phyloP scores from a whole-genome alignment of 2,888 invertebrate genomes.

The Lasius platythorax region DNA sequence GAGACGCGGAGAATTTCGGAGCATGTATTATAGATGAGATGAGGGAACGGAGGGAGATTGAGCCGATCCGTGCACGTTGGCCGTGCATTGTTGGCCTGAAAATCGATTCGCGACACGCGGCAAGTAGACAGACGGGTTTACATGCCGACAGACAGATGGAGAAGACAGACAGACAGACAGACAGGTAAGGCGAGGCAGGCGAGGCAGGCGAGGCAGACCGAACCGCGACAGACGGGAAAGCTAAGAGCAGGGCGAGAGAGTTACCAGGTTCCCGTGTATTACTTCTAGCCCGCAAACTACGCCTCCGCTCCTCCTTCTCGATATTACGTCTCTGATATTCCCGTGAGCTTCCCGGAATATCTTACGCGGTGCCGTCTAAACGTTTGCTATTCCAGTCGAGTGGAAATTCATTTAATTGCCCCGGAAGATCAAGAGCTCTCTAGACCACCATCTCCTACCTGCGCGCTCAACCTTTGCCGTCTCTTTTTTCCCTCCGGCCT shows the following conservation, averaged over 20 bases:
- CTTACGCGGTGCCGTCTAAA: conserved; percentile 77
- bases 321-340: conserved; percentile 77
- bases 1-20: conserved; percentile 1
- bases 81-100: conserved; percentile 67
- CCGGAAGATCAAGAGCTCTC: conserved; percentile 76
- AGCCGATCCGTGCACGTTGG: conserved; percentile 44
- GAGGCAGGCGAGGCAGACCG: conserved; percentile 53
- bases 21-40: conserved; percentile 51
- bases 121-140: conserved; percentile 63
- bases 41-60: conserved; percentile 17
- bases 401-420: conserved; percentile 79
- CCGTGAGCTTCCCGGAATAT: conserved; percentile 74
- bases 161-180: conserved; percentile 45
- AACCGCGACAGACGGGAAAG: conserved; percentile 56
- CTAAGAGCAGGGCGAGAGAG: conserved; percentile 36
- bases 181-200: conserved; percentile 34
- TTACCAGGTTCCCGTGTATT: conserved; percentile 71
- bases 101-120: conserved; percentile 73
- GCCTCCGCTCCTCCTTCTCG: conserved; percentile 71
- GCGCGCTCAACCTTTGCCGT: conserved; percentile 43
- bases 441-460: conserved; percentile 61
- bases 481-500: conserved; percentile 46
- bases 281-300: conserved; percentile 77
- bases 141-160: conserved; percentile 54
- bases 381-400: conserved; percentile 78